These are phyloP conservation scores for Epistrophe grossulariae DNA, from an alignment of 2,888 invertebrate genomes.

Conservation along the genomic window DNA sequence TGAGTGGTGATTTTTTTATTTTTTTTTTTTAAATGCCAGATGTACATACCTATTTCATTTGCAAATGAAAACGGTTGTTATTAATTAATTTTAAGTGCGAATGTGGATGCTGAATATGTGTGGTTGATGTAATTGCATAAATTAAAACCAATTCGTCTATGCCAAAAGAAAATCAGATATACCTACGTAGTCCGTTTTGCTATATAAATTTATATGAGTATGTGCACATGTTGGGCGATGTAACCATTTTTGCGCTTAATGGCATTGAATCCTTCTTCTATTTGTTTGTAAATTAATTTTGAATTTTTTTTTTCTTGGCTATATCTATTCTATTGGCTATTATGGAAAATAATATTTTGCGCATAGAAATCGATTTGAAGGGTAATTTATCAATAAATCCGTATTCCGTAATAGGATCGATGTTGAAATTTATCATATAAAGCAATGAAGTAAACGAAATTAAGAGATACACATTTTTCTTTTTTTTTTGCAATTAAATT, in stretches of 20 bases:
- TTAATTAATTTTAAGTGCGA: conserved; percentile 54
- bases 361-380: neutral
- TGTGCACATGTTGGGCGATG: neutral
- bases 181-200: neutral
- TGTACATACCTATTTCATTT: conserved; percentile 14
- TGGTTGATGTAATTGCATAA: conserved; percentile 48
- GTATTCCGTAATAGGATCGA: neutral
- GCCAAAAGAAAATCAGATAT: neutral
- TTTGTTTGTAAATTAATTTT: conserved; percentile 46
- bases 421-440: neutral
- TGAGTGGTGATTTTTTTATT: neutral
- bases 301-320: conserved; percentile 22
- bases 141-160: conserved; percentile 51
- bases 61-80: conserved; percentile 29
- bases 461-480: no score
- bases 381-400: conserved; percentile 14
- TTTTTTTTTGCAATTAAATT: neutral
- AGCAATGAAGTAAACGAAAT: neutral
- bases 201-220: neutral
- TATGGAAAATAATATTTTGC: neutral
- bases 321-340: neutral
- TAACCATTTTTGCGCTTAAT: conserved; percentile 22
- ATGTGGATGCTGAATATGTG: conserved; percentile 17
- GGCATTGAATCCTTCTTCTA: conserved; percentile 42
- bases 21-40: conserved; percentile 28